Percentiles rank a stretch among this genome's conserved stretches.
Evolutionary conservation across 23 tunicate species (phyloP).

Genomic region (Styela clava): DNA sequence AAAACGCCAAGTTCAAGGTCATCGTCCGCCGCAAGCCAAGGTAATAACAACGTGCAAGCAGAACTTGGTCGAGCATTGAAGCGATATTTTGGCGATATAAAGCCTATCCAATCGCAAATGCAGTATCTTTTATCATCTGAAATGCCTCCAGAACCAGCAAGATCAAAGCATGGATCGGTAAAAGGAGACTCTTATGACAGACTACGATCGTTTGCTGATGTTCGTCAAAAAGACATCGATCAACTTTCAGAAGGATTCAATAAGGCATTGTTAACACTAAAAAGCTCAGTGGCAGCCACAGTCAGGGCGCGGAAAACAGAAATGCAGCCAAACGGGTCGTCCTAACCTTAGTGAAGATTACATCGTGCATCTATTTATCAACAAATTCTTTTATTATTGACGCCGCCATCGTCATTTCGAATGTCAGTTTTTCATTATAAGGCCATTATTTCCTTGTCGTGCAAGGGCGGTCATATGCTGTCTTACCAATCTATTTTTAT

Average conservation of each 20-base stretch:
- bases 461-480: too few relatives aligned
- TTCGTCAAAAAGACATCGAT: conserved; percentile 8
- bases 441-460: too few relatives aligned
- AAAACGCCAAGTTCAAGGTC: neutral
- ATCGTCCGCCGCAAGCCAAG: neutral
- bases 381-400: too few relatives aligned
- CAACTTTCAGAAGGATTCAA: conserved; percentile 36
- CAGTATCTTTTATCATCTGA: conserved; percentile 1
- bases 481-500: too few relatives aligned
- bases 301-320: conserved; percentile 49
- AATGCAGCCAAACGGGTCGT: conserved; percentile 20
- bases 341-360: too few relatives aligned
- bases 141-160: conserved; percentile 11
- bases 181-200: neutral
- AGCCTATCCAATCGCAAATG: conserved; percentile 42
- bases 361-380: too few relatives aligned
- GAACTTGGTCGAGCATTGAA: conserved; percentile 71
- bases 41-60: conserved; percentile 42
- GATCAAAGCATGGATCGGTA: conserved; percentile 1
- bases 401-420: too few relatives aligned
- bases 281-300: conserved; percentile 39
- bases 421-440: too few relatives aligned
- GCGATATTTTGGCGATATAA: conserved; percentile 41
- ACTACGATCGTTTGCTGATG: conserved; percentile 6
- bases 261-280: conserved; percentile 19